Evolutionary conservation across 2,113 vertebrate species (phyloP).

Genomic region (Chaenocephalus aceratus): DNA sequence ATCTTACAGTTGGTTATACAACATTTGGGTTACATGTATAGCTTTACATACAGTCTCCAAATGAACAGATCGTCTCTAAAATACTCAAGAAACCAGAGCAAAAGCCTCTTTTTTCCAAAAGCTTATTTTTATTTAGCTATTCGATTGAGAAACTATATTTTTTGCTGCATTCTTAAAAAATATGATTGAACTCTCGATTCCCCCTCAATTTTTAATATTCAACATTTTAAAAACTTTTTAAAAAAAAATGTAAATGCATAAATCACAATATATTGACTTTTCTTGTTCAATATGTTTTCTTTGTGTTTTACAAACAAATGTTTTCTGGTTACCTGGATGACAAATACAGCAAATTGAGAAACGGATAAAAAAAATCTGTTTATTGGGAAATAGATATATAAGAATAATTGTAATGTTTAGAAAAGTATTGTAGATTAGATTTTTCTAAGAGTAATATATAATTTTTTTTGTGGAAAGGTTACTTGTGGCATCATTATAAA

Average conservation of each 20-base stretch:
- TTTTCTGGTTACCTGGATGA: neutral
- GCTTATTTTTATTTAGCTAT: neutral
- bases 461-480: too few relatives aligned
- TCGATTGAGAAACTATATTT: neutral
- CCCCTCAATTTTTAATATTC: neutral
- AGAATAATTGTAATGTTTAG: neutral
- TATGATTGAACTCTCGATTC: neutral
- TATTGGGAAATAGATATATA: too few relatives aligned
- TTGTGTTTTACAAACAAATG: neutral
- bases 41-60: constrained; percentile 33
- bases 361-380: too few relatives aligned
- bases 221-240: too few relatives aligned
- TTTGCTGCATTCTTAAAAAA: neutral
- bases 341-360: too few relatives aligned
- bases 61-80: neutral
- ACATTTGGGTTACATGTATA: neutral
- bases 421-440: neutral
- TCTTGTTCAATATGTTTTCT: neutral
- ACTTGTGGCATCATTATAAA: too few relatives aligned
- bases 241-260: neutral
- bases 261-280: neutral
- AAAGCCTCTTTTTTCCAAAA: too few relatives aligned
- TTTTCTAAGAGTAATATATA: neutral
- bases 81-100: neutral
- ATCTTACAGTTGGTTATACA: neutral